Percentiles rank a stretch among this genome's conserved stretches.
Conservation (phyloP, 2,113 vertebrate genomes). For the Ancistrus triradiatus region DNA sequence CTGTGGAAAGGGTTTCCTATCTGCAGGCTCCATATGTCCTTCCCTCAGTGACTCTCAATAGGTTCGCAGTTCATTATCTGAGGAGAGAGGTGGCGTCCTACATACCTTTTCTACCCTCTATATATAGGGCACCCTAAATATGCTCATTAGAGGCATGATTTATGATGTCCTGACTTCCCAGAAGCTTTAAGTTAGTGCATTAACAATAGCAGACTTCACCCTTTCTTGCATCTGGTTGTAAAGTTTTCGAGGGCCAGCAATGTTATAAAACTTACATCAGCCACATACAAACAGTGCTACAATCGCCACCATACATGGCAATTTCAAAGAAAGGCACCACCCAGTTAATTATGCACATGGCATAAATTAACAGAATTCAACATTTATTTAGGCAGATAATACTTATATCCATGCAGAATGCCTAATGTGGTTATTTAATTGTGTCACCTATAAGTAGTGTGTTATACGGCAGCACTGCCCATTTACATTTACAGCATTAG, state of each 20-base stretch:
- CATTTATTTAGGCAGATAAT: too few species aligned
- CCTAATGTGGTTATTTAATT: too few species aligned
- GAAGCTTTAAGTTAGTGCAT: slow-evolving; percentile 14
- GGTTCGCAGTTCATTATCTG: slow-evolving; percentile 40
- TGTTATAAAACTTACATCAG: too few species aligned
- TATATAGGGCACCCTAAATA: slow-evolving; percentile 46
- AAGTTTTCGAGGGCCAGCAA: slow-evolving; percentile 23
- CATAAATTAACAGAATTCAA: too few species aligned
- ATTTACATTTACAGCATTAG: too few species aligned
- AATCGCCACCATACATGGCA: too few species aligned
- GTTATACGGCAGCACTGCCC: too few species aligned
- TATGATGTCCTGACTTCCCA: slow-evolving; percentile 35
- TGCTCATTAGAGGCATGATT: slow-evolving; percentile 48
- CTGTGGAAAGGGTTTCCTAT: slow-evolving; percentile 25
- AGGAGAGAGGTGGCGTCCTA: slow-evolving; percentile 44
- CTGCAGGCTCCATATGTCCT: slow-evolving; percentile 21
- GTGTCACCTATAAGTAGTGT: too few species aligned
- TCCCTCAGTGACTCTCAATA: slow-evolving; percentile 25
- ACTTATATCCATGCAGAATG: too few species aligned
- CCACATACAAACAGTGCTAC: too few species aligned
- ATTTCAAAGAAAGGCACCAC: too few species aligned
- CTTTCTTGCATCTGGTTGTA: slow-evolving; percentile 23
- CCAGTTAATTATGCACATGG: too few species aligned
- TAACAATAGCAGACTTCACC: slow-evolving; percentile 9
- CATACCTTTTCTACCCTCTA: slow-evolving; percentile 45